Evolutionary conservation across 2,797 vertebrate species (phyloP), one percentile per base, ranked within the genome.

Genomic region (Darevskia nairensis): DNA sequence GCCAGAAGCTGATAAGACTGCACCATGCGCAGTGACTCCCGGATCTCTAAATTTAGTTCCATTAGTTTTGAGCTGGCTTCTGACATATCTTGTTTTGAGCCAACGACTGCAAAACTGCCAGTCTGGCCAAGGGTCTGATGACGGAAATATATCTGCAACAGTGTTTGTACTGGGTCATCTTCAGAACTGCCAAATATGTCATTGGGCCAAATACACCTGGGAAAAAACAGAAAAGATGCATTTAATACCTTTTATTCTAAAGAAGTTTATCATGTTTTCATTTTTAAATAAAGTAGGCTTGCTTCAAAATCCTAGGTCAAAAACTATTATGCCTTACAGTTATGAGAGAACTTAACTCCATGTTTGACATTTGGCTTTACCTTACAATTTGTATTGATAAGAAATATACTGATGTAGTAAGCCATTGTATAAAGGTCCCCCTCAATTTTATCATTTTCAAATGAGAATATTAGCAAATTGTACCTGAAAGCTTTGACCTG

Each of bases 401-500:
- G 23, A 39, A 76, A 29, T 55, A 85, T 13, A 8, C 39, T 85
- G 74, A 46, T 32, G 68, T 64, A 32, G 3, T 19, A 44, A 21
- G 25, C 9, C 29, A 25, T 9, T 78, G 29, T 8, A 50, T 25
- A 75, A 74, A 55, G 6, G 19, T 13, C 27, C 32, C 17, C 17
- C 13, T 85, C 9, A n/a, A 29, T 23, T 64, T 79, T 61, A 13
- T 8, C 85, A 84, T 23, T 84, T 74, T 83, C 61, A 85, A 83
- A 79, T 68, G 7, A 89, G 75, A 89, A 86, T 41, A 5, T 66
- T 66, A 44, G 11, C 10, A 74, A 84, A 9, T 68, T 79, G 78
- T 95, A 99, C 99, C 99, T 98, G 94, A 99, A 99, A 93, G 98
- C 96, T 96, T 99, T 99, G 97, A 99, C 98, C 94, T 99, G 99